These are phyloP conservation scores for Oscheius sp. DNA, from an alignment of 1,140 invertebrate genomes.

Conservation along the genomic window DNA sequence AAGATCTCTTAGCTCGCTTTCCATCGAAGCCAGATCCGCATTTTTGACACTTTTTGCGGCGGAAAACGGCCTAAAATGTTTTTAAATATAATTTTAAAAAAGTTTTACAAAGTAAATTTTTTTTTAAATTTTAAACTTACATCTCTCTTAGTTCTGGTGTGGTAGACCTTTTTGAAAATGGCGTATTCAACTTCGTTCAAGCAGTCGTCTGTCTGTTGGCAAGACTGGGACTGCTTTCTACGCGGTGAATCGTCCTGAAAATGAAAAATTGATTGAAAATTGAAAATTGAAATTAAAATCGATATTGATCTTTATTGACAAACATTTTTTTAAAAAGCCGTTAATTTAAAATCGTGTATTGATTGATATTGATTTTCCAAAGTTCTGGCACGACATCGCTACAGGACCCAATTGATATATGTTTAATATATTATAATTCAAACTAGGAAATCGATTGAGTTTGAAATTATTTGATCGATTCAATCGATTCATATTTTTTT, in stretches of 20 bases:
- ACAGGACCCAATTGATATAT: too few relatives aligned
- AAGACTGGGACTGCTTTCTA: conserved; percentile 25
- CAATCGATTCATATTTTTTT: too few relatives aligned
- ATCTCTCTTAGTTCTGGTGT: conserved; percentile 38
- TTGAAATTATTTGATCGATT: too few relatives aligned
- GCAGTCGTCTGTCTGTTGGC: conserved; percentile 48
- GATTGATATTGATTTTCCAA: too few relatives aligned
- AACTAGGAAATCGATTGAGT: too few relatives aligned
- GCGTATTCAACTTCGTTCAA: conserved; percentile 46
- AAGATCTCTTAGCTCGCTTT: conserved; percentile 42
- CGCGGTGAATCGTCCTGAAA: conserved; percentile 9
- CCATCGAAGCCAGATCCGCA: conserved; percentile 19
- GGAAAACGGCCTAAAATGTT: conserved; percentile 23
- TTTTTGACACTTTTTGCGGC: conserved; percentile 29
- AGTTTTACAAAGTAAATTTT: conserved; percentile 4
- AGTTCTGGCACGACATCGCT: too few relatives aligned
- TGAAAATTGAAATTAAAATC: not conserved
- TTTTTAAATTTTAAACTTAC: conserved; percentile 15
- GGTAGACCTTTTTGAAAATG: conserved; percentile 42
- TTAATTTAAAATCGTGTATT: too few relatives aligned
- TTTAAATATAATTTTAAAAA: conserved; percentile 19
- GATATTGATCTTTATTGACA: too few relatives aligned
- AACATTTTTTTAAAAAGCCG: too few relatives aligned
- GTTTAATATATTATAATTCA: too few relatives aligned
- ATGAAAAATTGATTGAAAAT: not conserved